Conservation (phyloP, 1,140 invertebrate species). For the Cylas formicarius region DNA sequence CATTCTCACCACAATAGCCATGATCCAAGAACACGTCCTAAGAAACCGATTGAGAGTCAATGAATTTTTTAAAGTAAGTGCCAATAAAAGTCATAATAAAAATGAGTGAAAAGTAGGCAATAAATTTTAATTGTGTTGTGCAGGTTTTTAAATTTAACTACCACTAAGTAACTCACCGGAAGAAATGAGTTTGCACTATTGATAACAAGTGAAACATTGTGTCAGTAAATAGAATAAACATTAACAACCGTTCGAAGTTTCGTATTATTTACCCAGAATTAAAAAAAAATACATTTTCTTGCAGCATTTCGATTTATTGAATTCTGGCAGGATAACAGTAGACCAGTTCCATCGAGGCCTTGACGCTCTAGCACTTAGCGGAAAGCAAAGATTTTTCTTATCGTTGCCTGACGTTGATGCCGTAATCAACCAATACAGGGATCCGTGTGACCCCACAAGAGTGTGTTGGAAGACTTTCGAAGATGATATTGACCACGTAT, state of each 20-base stretch:
- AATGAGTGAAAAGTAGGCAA: too few species aligned
- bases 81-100: not conserved
- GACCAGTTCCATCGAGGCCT: slow-evolving; percentile 58
- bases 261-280: too few species aligned
- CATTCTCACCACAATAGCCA: slow-evolving; percentile 44
- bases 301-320: slow-evolving; percentile 56
- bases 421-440: slow-evolving; percentile 53
- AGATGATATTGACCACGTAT: slow-evolving; percentile 63
- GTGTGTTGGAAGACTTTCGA: slow-evolving; percentile 64
- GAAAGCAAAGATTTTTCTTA: slow-evolving; percentile 46
- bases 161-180: too few species aligned
- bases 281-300: too few species aligned
- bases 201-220: too few species aligned
- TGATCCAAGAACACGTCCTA: slow-evolving; percentile 53
- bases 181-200: too few species aligned
- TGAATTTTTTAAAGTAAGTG: slow-evolving; percentile 54
- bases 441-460: slow-evolving; percentile 54
- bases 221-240: too few species aligned
- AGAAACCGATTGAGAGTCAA: slow-evolving; percentile 52
- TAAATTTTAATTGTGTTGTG: not conserved
- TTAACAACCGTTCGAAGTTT: too few species aligned
- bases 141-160: not conserved
- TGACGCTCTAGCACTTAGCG: slow-evolving; percentile 53
- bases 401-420: slow-evolving; percentile 50
- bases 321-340: slow-evolving; percentile 54